Evolutionary conservation across 2,797 vertebrate genomes (phyloP).

Genomic region (Lacerta viridis): DNA sequence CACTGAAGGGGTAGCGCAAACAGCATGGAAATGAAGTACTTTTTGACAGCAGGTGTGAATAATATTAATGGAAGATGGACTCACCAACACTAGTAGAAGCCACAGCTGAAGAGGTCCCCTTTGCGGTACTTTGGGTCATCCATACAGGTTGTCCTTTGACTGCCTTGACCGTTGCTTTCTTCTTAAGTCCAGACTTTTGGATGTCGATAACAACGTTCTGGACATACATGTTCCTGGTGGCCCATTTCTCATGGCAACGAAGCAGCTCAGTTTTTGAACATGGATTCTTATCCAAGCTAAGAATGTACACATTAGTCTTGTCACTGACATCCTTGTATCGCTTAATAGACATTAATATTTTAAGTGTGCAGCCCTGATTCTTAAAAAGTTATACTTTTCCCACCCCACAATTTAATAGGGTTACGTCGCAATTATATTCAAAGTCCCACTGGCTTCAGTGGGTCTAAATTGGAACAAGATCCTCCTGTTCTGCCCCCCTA

Average conservation of each 20-base stretch:
- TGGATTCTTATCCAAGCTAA: slow-evolving; percentile 51
- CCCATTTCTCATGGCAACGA: slow-evolving; percentile 56
- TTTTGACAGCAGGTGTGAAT: neutral
- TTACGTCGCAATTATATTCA: too few species aligned
- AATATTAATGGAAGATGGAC: slow-evolving; percentile 24
- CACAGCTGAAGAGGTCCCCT: slow-evolving; percentile 33
- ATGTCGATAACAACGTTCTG: slow-evolving; percentile 70
- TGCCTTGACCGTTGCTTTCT: slow-evolving; percentile 53
- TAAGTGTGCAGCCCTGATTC: neutral
- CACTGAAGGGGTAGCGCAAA: neutral
- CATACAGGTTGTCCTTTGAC: slow-evolving; percentile 70
- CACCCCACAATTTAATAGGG: neutral
- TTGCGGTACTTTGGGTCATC: slow-evolving; percentile 71
- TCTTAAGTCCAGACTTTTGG: slow-evolving; percentile 57
- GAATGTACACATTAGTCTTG: neutral
- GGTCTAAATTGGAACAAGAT: neutral
- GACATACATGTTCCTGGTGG: slow-evolving; percentile 59
- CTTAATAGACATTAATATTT: neutral
- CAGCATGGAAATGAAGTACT: neutral
- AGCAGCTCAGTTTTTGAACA: slow-evolving; percentile 45
- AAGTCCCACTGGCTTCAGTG: too few species aligned
- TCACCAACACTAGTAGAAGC: slow-evolving; percentile 13
- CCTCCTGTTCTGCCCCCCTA: neutral
- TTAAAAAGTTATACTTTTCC: neutral
- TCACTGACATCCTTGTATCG: neutral